Percentiles rank a stretch among this genome's conserved stretches.
Conservation (phyloP, 2,113 vertebrate genomes). For the Hylia prasina region DNA sequence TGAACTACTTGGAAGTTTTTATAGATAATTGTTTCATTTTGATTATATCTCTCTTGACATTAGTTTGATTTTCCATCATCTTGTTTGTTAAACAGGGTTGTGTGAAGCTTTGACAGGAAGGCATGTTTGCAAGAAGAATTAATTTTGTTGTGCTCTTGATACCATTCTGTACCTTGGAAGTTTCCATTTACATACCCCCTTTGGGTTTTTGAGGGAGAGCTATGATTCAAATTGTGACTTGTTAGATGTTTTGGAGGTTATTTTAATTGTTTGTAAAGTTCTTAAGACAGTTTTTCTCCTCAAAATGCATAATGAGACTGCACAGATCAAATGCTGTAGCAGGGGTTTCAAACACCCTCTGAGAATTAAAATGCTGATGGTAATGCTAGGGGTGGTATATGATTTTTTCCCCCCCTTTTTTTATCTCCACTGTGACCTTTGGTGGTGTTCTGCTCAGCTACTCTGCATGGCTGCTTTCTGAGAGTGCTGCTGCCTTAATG, state of each 20-base stretch:
- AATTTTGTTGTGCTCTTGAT: background rate
- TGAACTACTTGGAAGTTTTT: background rate
- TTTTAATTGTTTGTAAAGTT: background rate
- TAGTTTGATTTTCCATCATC: slow-evolving; percentile 10
- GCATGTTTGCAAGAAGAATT: background rate
- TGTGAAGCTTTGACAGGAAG: background rate
- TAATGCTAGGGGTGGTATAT: background rate
- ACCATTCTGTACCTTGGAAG: background rate
- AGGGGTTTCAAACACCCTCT: background rate
- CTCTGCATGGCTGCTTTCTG: slow-evolving; percentile 17
- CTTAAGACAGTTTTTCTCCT: background rate
- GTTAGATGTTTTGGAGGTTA: background rate
- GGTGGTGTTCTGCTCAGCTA: background rate
- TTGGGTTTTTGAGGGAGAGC: background rate
- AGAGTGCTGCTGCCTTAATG: slow-evolving; percentile 12
- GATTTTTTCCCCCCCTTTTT: background rate
- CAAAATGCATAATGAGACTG: background rate
- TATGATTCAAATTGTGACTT: background rate
- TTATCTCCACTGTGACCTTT: background rate
- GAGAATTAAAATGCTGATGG: slow-evolving; percentile 21
- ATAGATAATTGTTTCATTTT: background rate
- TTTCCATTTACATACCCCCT: background rate
- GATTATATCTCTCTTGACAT: background rate
- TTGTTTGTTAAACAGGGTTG: background rate
- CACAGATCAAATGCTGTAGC: background rate